These are phyloP conservation scores for Coenonympha arcania DNA, from an alignment of 2,888 invertebrate genomes.

Conservation along the genomic window DNA sequence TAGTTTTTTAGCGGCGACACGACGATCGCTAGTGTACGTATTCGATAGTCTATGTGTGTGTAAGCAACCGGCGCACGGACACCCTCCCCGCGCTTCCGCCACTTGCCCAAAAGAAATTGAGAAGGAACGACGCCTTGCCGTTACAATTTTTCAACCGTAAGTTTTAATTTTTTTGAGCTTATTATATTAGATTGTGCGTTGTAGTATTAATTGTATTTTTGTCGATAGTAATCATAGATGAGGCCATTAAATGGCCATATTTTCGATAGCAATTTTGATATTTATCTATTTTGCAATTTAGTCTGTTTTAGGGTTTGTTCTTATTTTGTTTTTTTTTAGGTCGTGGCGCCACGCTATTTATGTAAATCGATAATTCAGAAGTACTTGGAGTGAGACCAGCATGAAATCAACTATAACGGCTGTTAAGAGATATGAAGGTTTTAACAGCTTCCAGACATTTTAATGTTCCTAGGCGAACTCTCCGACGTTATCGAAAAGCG, in stretches of 20 bases:
- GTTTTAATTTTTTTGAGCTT: too few relatives aligned
- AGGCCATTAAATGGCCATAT: too few relatives aligned
- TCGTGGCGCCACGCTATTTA: not conserved
- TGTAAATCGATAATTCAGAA: not conserved
- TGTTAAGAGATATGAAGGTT: not conserved
- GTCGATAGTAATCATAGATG: too few relatives aligned
- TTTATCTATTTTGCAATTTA: not conserved
- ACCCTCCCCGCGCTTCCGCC: not conserved
- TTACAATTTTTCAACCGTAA: not conserved
- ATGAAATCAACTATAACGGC: not conserved
- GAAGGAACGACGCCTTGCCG: not conserved
- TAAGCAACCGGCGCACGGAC: not conserved
- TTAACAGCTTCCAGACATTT: not conserved
- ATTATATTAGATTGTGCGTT: too few relatives aligned
- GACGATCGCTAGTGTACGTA: not conserved
- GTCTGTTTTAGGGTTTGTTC: not conserved
- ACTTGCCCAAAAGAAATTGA: not conserved
- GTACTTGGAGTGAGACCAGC: not conserved
- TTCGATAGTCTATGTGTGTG: not conserved
- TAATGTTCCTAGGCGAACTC: slow-evolving; percentile 9
- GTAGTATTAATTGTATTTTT: too few relatives aligned
- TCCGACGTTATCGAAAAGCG: slow-evolving; percentile 20
- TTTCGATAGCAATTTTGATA: not conserved
- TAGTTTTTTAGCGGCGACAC: not conserved
- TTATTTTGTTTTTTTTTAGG: not conserved